Percentiles rank a stretch among this genome's conserved stretches.
Evolutionary conservation across 1,140 invertebrate species (phyloP).

Genomic region (Cydia splendana): DNA sequence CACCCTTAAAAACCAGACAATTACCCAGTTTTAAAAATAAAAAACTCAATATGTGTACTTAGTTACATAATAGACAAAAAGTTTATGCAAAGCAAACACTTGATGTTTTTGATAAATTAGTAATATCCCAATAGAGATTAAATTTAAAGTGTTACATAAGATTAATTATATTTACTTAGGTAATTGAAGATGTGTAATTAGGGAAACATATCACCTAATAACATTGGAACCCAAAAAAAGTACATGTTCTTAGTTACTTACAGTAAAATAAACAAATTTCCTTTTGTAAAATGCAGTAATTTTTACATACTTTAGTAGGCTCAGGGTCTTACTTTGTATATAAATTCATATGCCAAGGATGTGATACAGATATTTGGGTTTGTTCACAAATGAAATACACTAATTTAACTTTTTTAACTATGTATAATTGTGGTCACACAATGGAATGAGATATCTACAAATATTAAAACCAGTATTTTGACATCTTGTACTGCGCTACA

Average conservation of each 20-base stretch:
- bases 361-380: neutral
- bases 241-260: slow-evolving; percentile 1
- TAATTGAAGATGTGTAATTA: neutral
- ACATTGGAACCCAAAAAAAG: neutral
- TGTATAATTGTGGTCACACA: neutral
- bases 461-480: neutral
- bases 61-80: too few relatives aligned
- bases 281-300: neutral
- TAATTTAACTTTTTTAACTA: slow-evolving; percentile 12
- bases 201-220: neutral
- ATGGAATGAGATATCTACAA: neutral
- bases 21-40: too few relatives aligned
- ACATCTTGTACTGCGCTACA: neutral
- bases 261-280: slow-evolving; percentile 17
- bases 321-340: neutral
- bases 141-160: neutral
- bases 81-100: too few relatives aligned
- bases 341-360: neutral
- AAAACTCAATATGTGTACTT: too few relatives aligned
- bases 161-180: slow-evolving; percentile 15
- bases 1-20: too few relatives aligned
- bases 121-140: slow-evolving; percentile 2
- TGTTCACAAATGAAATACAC: neutral
- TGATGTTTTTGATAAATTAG: neutral
- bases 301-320: neutral